Conservation (phyloP, 2,888 invertebrate genomes). For the Rhodophaea formosa region DNA sequence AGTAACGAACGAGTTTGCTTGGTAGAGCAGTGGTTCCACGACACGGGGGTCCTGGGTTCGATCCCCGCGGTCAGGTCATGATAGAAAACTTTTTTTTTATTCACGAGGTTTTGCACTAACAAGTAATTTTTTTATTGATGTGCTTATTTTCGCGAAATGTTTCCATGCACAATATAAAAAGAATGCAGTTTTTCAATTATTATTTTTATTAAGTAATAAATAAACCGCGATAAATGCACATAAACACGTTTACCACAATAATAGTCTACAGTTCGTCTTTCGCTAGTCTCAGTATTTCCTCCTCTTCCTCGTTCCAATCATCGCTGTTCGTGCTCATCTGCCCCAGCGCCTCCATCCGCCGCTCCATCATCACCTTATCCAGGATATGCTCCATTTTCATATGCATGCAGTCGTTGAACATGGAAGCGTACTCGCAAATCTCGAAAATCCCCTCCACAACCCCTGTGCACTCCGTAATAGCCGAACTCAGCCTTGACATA, state of each 20-base stretch:
- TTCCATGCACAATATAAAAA: too few relatives aligned
- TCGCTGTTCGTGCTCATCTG: constrained; percentile 61
- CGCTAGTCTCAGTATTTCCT: constrained; percentile 60
- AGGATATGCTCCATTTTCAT: constrained; percentile 73
- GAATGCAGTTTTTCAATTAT: too few relatives aligned
- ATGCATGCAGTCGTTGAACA: constrained; percentile 76
- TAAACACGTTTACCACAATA: background rate
- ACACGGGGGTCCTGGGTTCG: too few relatives aligned
- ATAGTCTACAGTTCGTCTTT: constrained; percentile 61
- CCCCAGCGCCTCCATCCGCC: constrained; percentile 67
- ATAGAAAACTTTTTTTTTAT: too few relatives aligned
- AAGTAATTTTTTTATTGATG: too few relatives aligned
- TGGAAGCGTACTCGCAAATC: constrained; percentile 68
- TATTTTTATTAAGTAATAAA: too few relatives aligned
- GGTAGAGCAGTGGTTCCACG: too few relatives aligned
- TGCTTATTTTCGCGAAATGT: too few relatives aligned
- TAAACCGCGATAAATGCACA: too few relatives aligned
- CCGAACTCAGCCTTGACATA: constrained; percentile 49
- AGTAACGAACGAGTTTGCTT: too few relatives aligned
- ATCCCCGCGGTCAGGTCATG: too few relatives aligned
- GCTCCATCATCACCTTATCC: constrained; percentile 67
- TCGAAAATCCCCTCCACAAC: constrained; percentile 62
- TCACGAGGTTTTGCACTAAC: too few relatives aligned
- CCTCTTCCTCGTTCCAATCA: constrained; percentile 64
- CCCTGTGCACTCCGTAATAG: constrained; percentile 54